Evolutionary conservation across 2,797 vertebrate genomes (phyloP).

Genomic region (Falco naumanni): DNA sequence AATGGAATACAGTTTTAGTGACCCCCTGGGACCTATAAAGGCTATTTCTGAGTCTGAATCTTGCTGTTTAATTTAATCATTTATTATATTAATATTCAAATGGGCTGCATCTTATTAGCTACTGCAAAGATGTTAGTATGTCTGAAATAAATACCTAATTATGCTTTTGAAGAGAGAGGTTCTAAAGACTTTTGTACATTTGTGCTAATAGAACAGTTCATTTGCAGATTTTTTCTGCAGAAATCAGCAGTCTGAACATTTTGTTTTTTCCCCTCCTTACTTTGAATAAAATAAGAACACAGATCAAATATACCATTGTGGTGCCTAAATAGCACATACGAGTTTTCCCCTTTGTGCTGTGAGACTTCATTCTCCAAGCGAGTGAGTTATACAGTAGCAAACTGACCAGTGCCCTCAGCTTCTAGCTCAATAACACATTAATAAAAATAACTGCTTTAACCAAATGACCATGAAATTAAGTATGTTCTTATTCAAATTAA

Average conservation of each 20-base stretch:
- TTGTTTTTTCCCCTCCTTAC: slow-evolving; percentile 47
- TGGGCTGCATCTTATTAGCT: slow-evolving; percentile 87
- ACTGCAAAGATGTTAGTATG: slow-evolving; percentile 84
- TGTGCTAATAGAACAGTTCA: slow-evolving; percentile 83
- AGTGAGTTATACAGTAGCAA: slow-evolving; percentile 55
- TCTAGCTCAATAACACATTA: slow-evolving; percentile 71
- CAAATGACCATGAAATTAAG: slow-evolving; percentile 79
- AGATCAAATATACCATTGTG: slow-evolving; percentile 64
- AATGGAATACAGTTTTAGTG: slow-evolving; percentile 83
- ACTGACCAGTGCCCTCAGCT: slow-evolving; percentile 68
- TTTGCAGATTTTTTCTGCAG: slow-evolving; percentile 80
- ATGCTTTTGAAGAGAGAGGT: slow-evolving; percentile 84
- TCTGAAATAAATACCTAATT: slow-evolving; percentile 87
- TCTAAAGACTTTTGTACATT: slow-evolving; percentile 83
- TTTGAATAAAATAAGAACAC: slow-evolving; percentile 75
- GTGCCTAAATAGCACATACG: slow-evolving; percentile 32
- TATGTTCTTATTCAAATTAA: slow-evolving; percentile 71
- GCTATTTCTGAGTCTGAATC: slow-evolving; percentile 89
- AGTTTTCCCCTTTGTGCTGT: slow-evolving; percentile 17
- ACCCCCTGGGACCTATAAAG: slow-evolving; percentile 86
- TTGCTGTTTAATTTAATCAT: slow-evolving; percentile 89
- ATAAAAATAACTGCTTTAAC: slow-evolving; percentile 77
- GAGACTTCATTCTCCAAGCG: neutral
- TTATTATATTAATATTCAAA: slow-evolving; percentile 91
- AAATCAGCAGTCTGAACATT: slow-evolving; percentile 78